These are phyloP conservation scores for Aphis gossypii DNA, from an alignment of 1,140 invertebrate genomes.

Conservation along the genomic window DNA sequence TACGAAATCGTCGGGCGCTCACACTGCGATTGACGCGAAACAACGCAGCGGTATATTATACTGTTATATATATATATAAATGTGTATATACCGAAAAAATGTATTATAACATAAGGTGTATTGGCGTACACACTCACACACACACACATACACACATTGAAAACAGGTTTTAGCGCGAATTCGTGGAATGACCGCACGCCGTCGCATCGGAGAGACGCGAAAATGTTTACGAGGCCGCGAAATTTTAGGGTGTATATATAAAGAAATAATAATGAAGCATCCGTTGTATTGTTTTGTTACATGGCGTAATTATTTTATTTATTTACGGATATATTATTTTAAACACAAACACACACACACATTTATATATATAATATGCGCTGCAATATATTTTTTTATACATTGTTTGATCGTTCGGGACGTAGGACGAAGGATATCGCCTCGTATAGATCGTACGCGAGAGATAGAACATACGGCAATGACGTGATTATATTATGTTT, in stretches of 20 bases:
- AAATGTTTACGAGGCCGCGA: neutral
- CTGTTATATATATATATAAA: neutral
- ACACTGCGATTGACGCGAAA: neutral
- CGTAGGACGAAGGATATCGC: conserved; percentile 44
- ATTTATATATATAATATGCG: neutral
- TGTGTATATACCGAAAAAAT: neutral
- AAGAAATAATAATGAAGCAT: neutral
- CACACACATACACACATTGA: neutral
- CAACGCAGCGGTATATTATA: neutral
- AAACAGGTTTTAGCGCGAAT: conserved; percentile 37
- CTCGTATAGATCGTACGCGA: conserved; percentile 41
- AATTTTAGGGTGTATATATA: conserved; percentile 6
- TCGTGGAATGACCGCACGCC: neutral
- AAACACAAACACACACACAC: neutral
- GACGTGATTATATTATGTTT: conserved; percentile 46
- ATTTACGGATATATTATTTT: conserved; percentile 8
- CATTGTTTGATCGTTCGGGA: conserved; percentile 5
- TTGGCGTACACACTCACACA: neutral
- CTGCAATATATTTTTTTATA: neutral
- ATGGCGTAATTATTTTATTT: conserved; percentile 6
- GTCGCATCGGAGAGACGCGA: neutral
- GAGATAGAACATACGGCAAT: conserved; percentile 35
- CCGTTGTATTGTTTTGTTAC: neutral
- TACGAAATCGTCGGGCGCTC: neutral
- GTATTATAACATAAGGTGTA: neutral